Conservation (phyloP, 2,888 invertebrate genomes). For the Julus scanicus region DNA sequence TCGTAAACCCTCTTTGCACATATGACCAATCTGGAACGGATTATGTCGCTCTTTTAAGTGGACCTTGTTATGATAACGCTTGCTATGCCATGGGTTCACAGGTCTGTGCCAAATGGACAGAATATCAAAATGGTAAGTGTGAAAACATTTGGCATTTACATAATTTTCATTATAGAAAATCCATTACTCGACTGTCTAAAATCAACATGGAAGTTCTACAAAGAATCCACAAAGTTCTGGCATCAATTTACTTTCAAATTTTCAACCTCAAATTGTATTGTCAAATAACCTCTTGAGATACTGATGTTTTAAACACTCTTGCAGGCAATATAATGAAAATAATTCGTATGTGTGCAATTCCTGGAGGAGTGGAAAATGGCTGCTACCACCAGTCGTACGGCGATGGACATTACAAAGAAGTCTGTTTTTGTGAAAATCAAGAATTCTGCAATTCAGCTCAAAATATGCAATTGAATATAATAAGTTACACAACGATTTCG, state of each 20-base stretch:
- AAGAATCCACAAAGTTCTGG: too few species aligned
- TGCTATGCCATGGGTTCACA: conserved; percentile 39
- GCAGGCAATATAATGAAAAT: neutral
- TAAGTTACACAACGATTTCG: neutral
- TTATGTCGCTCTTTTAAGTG: conserved; percentile 27
- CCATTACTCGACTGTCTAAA: too few species aligned
- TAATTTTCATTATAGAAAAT: too few species aligned
- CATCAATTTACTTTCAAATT: too few species aligned
- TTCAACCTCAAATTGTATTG: too few species aligned
- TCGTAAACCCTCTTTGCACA: conserved; percentile 46
- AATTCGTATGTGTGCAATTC: conserved; percentile 10
- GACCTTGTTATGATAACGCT: conserved; percentile 51
- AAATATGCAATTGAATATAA: neutral
- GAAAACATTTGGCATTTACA: neutral
- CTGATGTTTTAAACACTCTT: neutral
- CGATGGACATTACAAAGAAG: neutral
- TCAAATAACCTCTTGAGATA: neutral
- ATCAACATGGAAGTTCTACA: too few species aligned
- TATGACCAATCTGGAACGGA: neutral
- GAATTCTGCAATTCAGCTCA: neutral
- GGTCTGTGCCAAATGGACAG: conserved; percentile 50
- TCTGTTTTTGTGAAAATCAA: neutral
- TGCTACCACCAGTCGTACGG: conserved; percentile 3
- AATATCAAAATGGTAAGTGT: conserved; percentile 40
- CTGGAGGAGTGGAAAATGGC: neutral